Evolutionary conservation across 2,113 vertebrate genomes (phyloP).

Genomic region (Bujurquina vittata): DNA sequence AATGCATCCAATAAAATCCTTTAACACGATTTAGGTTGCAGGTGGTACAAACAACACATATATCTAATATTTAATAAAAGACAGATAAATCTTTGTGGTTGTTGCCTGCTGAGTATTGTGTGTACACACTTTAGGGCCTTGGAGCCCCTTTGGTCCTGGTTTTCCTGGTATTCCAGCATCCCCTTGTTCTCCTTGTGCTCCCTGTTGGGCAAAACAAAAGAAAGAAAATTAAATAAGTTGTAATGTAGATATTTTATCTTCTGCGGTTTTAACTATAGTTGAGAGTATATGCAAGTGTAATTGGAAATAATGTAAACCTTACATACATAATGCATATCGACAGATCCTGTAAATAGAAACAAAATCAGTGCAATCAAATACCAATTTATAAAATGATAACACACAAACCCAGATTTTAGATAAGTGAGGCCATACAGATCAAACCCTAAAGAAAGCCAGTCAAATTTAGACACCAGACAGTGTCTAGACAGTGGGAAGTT

Average conservation of each 20-base stretch:
- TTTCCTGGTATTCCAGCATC: constrained; percentile 78
- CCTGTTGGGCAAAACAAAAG: constrained; percentile 57
- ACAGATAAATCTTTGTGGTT: neutral
- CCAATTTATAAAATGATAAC: neutral
- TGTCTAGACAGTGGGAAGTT: too few species aligned
- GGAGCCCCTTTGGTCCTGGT: constrained; percentile 76
- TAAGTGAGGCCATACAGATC: neutral
- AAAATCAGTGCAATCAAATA: neutral
- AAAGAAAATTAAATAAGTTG: neutral
- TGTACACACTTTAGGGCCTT: constrained; percentile 71
- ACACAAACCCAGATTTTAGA: neutral
- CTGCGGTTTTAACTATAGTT: neutral
- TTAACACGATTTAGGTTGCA: neutral
- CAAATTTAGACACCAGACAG: too few species aligned
- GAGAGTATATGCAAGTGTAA: too few species aligned
- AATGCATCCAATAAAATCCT: too few species aligned
- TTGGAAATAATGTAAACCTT: too few species aligned
- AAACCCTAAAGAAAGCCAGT: too few species aligned
- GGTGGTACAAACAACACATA: neutral
- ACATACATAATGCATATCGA: too few species aligned
- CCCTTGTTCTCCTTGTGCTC: constrained; percentile 74
- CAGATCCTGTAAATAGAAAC: neutral
- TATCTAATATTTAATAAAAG: neutral
- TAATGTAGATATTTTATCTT: neutral
- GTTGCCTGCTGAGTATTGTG: neutral